phyloP scores from a whole-genome alignment of 2,113 vertebrate species.

The Sakesphorus luctuosus region DNA sequence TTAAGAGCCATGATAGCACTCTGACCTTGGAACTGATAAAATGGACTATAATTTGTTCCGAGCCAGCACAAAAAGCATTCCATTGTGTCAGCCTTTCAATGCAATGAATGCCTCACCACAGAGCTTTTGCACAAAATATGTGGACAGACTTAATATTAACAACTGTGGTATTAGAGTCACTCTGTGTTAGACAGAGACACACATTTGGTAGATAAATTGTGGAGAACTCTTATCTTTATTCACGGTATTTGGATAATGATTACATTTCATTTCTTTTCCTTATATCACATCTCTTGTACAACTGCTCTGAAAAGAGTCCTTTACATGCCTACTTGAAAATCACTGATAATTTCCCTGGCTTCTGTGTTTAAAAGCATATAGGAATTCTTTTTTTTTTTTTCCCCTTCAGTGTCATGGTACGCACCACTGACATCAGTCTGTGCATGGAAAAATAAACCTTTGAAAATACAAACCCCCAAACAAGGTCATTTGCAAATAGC shows the following conservation, averaged over 20 bases:
- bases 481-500: background rate
- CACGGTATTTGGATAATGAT: background rate
- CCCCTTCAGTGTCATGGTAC: background rate
- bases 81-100: constrained; percentile 32
- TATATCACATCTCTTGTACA: background rate
- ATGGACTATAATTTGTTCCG: constrained; percentile 32
- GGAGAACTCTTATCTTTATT: constrained; percentile 14
- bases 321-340: background rate
- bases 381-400: background rate
- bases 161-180: background rate
- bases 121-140: constrained; percentile 34
- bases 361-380: background rate
- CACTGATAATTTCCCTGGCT: background rate
- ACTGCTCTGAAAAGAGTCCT: background rate
- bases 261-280: constrained; percentile 16
- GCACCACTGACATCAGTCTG: background rate
- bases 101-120: constrained; percentile 19
- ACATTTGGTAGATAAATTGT: constrained; percentile 3
- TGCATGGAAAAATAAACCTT: background rate
- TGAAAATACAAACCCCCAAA: background rate
- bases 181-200: background rate
- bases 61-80: constrained; percentile 27
- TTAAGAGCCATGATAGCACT: background rate
- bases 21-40: constrained; percentile 53
- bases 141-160: constrained; percentile 31